Base-by-base conservation (phyloP, 2,113 vertebrate genomes). In the Potamarius usumacintae region DNA sequence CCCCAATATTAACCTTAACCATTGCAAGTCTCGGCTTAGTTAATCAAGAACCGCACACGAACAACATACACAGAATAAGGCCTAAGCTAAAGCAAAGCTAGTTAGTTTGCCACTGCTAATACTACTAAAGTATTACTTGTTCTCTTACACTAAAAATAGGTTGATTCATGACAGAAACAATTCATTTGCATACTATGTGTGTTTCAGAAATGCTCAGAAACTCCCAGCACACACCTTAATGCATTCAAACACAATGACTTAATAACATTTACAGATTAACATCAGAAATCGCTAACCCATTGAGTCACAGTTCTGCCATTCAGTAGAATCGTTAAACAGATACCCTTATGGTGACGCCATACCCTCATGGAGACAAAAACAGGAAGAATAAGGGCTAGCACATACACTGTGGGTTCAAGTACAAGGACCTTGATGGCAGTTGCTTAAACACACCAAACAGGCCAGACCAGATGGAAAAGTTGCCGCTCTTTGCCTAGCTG, bases 181-280 rank as follows among this genome's bases (percentile, higher is more conserved):
- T 72, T 42, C 34, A 6, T 74, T 34, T 50, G 72, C 53, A 80
- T 18, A 34, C 53, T 34, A 4, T 42, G 30, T 22, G 60, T 63
- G 58, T 83, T 52, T 83, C 30, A 62, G 15, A 50, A 65, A 82
- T 63, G 42, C 22, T 17, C 34, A 60, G 17, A 48, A 79, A 57
- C 69, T 65, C 34, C 22, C 14, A 25, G 25, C 57, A 85, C 84
- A 83, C 52, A 5, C 79, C 69, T 67, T 55, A 69, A 65, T 30
- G n/a, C 55, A 69, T 84, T 84, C 27, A 78, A 60, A 69, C 30
- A 34, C 50, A 80, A 12, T 87, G 88, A 81, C 25, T 89, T 63
- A 86, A 79, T 52, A 79, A 85, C 83, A 81, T 80, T 85, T 50
- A 15, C 34, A 50, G 30, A 53, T 65, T 25, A 55, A 20, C 55